phyloP scores from a whole-genome alignment of 37 sponge, comb jelly and placozoan species.

The Cliona cf. orientalis region DNA sequence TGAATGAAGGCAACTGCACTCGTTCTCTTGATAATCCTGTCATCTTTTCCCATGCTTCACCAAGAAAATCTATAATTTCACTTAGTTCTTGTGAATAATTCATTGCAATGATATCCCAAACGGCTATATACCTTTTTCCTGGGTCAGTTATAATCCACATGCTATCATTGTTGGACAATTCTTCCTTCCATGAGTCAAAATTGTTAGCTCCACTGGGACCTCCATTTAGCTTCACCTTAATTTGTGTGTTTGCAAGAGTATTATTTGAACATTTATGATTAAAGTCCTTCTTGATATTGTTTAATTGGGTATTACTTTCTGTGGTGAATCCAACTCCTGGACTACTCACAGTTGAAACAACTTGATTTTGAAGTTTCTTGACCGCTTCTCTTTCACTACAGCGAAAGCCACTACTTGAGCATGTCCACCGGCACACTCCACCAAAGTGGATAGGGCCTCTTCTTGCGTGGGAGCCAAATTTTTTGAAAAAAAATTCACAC shows the following conservation, averaged over 20 bases:
- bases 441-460: slow-evolving; percentile 26
- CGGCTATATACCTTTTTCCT: background rate
- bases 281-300: too few species aligned
- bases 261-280: background rate
- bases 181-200: slow-evolving; percentile 8
- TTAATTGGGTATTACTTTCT: background rate
- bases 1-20: background rate
- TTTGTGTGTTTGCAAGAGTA: background rate
- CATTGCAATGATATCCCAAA: slow-evolving; percentile 33
- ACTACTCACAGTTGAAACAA: background rate
- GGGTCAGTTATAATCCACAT: slow-evolving; percentile 13
- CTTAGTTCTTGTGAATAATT: background rate
- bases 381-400: background rate
- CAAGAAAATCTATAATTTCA: background rate
- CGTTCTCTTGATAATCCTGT: background rate
- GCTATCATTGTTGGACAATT: background rate
- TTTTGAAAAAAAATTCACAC: slow-evolving; percentile 12
- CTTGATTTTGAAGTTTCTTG: background rate
- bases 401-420: background rate
- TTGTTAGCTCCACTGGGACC: background rate
- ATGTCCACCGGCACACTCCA: background rate
- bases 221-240: background rate
- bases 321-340: background rate
- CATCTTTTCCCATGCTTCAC: slow-evolving; percentile 8
- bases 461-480: slow-evolving; percentile 24